phyloP scores from a whole-genome alignment of 2,797 vertebrate species.

The Anas acuta region DNA sequence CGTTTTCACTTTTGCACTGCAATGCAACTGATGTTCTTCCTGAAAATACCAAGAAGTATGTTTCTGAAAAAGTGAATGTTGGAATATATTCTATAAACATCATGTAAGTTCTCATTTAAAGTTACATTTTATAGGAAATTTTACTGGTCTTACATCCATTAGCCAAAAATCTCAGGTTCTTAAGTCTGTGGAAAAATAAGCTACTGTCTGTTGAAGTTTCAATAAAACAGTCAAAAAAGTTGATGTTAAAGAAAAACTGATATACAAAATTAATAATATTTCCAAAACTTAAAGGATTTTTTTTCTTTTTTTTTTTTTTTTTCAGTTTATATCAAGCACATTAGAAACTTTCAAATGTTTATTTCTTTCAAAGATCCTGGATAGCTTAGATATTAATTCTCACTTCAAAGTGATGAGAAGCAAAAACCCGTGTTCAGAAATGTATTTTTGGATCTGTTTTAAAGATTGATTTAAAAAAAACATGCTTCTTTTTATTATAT shows the following conservation, averaged over 20 bases:
- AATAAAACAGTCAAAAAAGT: constrained; percentile 74
- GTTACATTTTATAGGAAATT: constrained; percentile 76
- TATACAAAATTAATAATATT: constrained; percentile 72
- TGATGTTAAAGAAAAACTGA: constrained; percentile 73
- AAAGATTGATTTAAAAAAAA: not conserved
- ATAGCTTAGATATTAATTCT: constrained; percentile 19
- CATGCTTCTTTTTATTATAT: not conserved
- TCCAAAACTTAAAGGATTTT: constrained; percentile 43
- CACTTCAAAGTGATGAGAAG: constrained; percentile 25
- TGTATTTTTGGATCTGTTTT: not conserved
- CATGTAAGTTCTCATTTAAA: constrained; percentile 71
- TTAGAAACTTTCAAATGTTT: constrained; percentile 47
- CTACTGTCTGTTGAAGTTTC: constrained; percentile 79
- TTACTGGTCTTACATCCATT: constrained; percentile 73
- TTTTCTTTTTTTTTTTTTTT: constrained; percentile 3
- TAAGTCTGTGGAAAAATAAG: constrained; percentile 78
- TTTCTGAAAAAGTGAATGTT: constrained; percentile 51
- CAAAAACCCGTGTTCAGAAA: not conserved
- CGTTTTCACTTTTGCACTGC: constrained; percentile 44
- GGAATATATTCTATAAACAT: constrained; percentile 69
- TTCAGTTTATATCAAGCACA: constrained; percentile 39
- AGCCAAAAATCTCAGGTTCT: constrained; percentile 81
- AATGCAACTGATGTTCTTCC: constrained; percentile 18
- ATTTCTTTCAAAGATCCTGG: constrained; percentile 40
- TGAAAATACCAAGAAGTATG: constrained; percentile 36